Base-by-base conservation (phyloP, 2,113 vertebrate species). In the Andinoacara biseriatus region DNA sequence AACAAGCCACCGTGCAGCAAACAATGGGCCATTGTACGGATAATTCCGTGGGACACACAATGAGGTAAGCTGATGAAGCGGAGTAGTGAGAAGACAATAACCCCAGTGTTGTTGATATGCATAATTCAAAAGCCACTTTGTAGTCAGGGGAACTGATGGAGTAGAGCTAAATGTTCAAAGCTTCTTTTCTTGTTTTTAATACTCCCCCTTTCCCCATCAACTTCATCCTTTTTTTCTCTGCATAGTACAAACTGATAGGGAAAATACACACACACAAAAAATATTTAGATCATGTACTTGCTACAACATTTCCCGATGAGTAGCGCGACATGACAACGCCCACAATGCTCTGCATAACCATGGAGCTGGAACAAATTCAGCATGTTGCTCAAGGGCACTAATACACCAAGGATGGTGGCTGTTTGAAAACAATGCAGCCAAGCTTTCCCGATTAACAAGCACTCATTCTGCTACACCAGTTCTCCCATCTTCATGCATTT, bases 11-110 rank as follows among this genome's bases (percentile, higher is more conserved):
- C 65, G 18, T n/a, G 5, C 7, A 9, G 17, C 77, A 83, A 75
- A 94, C 93, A 94, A 94, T 85, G 82, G 87, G 1, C 74, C 84
- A 86, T 92, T 94, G 90, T 91, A 22, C 72, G 60, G 17, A 49
- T 20, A 10, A 67, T 46, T 84, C 43, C 57, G 81, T 40, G 46
- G 65, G 59, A 80, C 75, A 84, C 31, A 91, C 81, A 90, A 90
- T 87, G 84, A 88, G 81, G 81, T 89, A 49, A 89, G 78, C 85
- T 78, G 83, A 92, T 94, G 92, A 92, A 93, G 88, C 52, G n/a
- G 40, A 87, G 90, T 56, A 43, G 14, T 15, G 60, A 90, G 81
- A 86, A 84, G 63, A 94, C 91, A 94, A 92, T 86, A 49, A 87
- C 22, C 24, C 72, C 76, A 83, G 80, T 93, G 89, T 94, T 85